phyloP scores from a whole-genome alignment of 2,888 invertebrate genomes.

The Deroplatys truncata region DNA sequence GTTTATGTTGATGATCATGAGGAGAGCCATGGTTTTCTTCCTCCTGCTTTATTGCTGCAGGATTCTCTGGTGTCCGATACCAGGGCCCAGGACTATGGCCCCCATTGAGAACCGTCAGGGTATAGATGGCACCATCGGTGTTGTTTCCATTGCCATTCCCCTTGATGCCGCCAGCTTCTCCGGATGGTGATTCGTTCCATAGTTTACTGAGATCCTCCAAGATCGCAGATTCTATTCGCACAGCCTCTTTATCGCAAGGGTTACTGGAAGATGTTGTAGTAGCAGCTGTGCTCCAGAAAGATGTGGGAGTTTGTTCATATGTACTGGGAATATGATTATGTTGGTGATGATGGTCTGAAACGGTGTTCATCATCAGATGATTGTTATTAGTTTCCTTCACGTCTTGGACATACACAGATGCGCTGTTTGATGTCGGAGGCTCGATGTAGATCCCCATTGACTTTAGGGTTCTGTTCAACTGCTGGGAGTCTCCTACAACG shows the following conservation, averaged over 20 bases:
- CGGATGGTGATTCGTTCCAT: conserved; percentile 52
- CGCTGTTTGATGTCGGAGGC: conserved; percentile 42
- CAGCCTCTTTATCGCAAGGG: conserved; percentile 60
- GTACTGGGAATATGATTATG: conserved; percentile 47
- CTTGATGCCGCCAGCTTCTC: not conserved
- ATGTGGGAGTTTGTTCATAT: conserved; percentile 50
- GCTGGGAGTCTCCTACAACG: conserved; percentile 59
- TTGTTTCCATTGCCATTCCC: conserved; percentile 42
- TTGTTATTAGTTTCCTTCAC: conserved; percentile 59
- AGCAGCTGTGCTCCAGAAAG: conserved; percentile 24
- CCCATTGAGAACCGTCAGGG: conserved; percentile 80
- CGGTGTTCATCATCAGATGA: conserved; percentile 29
- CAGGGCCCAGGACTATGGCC: conserved; percentile 49
- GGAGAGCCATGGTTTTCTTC: conserved; percentile 9
- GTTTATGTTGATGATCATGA: not conserved
- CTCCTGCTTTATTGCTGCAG: conserved; percentile 41
- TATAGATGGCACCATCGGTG: conserved; percentile 80
- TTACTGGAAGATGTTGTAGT: not conserved
- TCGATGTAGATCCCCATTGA: conserved; percentile 64
- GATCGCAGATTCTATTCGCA: conserved; percentile 67
- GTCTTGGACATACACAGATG: conserved; percentile 49
- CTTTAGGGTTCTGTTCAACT: conserved; percentile 65
- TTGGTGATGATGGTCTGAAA: conserved; percentile 31
- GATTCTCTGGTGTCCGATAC: conserved; percentile 51
- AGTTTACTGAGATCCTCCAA: conserved; percentile 82